These are phyloP conservation scores for Parnassius smintheus DNA, from an alignment of 2,888 invertebrate species.

Conservation along the genomic window DNA sequence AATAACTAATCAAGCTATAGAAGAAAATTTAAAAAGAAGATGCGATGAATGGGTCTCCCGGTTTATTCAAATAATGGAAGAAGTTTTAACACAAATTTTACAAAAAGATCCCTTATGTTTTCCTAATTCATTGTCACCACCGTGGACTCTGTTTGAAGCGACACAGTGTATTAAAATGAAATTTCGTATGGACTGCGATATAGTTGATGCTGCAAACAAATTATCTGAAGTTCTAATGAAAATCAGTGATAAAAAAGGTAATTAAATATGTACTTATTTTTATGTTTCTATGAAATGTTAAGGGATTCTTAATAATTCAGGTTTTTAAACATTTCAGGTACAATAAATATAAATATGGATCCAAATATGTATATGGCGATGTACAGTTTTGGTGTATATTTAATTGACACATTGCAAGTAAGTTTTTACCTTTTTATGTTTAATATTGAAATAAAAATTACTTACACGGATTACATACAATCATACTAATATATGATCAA, in stretches of 20 bases:
- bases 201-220: conserved; percentile 50
- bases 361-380: conserved; percentile 75
- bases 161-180: conserved; percentile 53
- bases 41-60: conserved; percentile 66
- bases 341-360: conserved; percentile 51
- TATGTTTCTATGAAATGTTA: too few species aligned
- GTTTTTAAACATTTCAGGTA: background rate
- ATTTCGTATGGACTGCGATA: conserved; percentile 39
- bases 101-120: conserved; percentile 42
- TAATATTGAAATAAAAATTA: too few species aligned
- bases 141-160: conserved; percentile 63
- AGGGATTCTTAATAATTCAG: too few species aligned
- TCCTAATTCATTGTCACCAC: conserved; percentile 47
- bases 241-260: conserved; percentile 53
- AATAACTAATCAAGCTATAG: conserved; percentile 49
- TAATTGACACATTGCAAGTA: conserved; percentile 71
- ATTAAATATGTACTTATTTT: background rate
- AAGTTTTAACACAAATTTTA: conserved; percentile 55
- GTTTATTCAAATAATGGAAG: conserved; percentile 70
- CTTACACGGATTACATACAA: too few species aligned
- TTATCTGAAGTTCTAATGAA: conserved; percentile 46
- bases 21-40: conserved; percentile 49
- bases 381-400: conserved; percentile 75
- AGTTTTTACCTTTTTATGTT: background rate
- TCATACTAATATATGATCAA: too few species aligned